These are phyloP conservation scores for Xiphophorus hellerii DNA, from an alignment of 2,113 vertebrate species.

Conservation along the genomic window DNA sequence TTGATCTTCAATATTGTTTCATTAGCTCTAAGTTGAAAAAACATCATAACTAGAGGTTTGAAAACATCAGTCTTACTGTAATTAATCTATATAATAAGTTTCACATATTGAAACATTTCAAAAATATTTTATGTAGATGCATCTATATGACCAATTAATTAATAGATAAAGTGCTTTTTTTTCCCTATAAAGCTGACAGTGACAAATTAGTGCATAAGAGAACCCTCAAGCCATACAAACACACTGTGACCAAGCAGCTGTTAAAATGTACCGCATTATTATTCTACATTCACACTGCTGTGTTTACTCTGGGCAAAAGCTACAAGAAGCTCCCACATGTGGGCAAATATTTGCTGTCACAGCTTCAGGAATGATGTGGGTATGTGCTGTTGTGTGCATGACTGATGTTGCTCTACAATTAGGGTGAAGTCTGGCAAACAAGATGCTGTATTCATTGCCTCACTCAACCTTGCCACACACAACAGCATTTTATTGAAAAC, in stretches of 20 bases:
- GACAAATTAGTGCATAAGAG: slow-evolving; percentile 76
- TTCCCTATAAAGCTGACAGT: slow-evolving; percentile 63
- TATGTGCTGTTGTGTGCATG: slow-evolving; percentile 31
- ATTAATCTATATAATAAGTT: too few relatives aligned
- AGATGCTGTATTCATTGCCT: slow-evolving; percentile 47
- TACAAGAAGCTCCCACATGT: slow-evolving; percentile 72
- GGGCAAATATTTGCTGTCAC: slow-evolving; percentile 76
- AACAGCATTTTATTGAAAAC: slow-evolving; percentile 15
- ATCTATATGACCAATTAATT: too few relatives aligned
- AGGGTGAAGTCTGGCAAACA: slow-evolving; percentile 50
- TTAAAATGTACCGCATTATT: slow-evolving; percentile 74
- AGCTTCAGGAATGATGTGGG: slow-evolving; percentile 43
- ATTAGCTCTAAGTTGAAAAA: too few relatives aligned
- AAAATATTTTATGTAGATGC: too few relatives aligned
- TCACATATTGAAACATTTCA: too few relatives aligned
- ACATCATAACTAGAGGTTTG: too few relatives aligned
- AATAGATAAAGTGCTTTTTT: too few relatives aligned
- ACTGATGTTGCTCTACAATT: slow-evolving; percentile 46
- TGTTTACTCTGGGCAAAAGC: slow-evolving; percentile 70
- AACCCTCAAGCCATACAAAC: slow-evolving; percentile 74
- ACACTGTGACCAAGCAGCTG: slow-evolving; percentile 72
- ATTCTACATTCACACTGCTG: slow-evolving; percentile 72
- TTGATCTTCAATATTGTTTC: too few relatives aligned
- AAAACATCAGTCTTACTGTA: too few relatives aligned
- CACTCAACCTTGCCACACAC: slow-evolving; percentile 10